A percentile compares a stretch with the other conserved stretches of the same genome.
Conservation (phyloP, 2,113 vertebrate genomes). For the Lophotis ruficrista region DNA sequence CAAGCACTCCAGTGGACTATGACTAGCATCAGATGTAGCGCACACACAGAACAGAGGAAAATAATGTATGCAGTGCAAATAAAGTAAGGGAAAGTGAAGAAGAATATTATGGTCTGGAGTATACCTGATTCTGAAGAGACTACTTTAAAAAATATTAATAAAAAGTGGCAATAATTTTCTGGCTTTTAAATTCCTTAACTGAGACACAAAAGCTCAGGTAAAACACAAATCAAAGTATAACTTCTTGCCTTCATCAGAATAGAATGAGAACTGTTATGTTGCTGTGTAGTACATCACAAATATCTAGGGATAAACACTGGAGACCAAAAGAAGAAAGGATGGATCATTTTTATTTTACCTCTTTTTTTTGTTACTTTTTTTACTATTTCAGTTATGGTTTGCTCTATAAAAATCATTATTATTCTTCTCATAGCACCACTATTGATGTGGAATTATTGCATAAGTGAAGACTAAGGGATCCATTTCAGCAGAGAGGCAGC, state of each 20-base stretch:
- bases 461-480: neutral
- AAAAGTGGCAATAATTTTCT: neutral
- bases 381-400: neutral
- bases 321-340: slow-evolving; percentile 14
- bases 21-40: neutral
- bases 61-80: neutral
- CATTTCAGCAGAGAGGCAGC: slow-evolving; percentile 1
- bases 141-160: slow-evolving; percentile 20
- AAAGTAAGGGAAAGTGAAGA: neutral
- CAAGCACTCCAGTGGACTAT: neutral
- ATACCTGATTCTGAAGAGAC: neutral
- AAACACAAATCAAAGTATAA: slow-evolving; percentile 21
- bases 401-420: neutral
- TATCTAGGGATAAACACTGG: neutral
- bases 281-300: neutral
- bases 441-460: neutral
- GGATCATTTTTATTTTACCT: slow-evolving; percentile 32
- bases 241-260: neutral
- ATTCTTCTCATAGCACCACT: neutral
- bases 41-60: neutral
- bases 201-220: neutral
- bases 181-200: slow-evolving; percentile 10
- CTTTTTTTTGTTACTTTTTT: neutral
- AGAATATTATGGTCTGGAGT: neutral
- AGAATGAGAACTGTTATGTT: neutral